Conservation (phyloP, 2,797 vertebrate genomes). For the Liasis olivaceus region DNA sequence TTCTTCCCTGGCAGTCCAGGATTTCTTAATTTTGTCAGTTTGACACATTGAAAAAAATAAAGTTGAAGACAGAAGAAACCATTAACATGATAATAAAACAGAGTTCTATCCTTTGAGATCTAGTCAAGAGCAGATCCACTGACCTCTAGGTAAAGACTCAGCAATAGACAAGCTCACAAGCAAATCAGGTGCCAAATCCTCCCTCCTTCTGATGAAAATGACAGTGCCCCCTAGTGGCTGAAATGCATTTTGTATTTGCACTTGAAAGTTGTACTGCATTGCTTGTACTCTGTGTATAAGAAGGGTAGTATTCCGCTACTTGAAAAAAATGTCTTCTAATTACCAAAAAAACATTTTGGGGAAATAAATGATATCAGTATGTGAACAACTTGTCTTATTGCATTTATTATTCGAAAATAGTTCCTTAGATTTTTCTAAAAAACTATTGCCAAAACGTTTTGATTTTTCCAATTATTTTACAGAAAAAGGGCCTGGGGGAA, state of each 20-base stretch:
- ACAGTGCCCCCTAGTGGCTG: background rate
- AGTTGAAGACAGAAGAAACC: background rate
- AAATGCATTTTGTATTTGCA: background rate
- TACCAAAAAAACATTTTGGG: background rate
- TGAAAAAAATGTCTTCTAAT: background rate
- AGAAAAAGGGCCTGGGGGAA: background rate
- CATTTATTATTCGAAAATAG: background rate
- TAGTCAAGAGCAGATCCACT: background rate
- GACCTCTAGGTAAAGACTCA: background rate
- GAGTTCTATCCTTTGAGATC: background rate
- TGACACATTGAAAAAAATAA: background rate
- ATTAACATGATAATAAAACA: background rate
- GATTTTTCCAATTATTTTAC: background rate
- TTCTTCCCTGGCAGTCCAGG: background rate
- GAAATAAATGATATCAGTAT: background rate
- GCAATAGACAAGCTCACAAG: background rate
- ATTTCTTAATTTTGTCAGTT: background rate
- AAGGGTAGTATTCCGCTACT: background rate
- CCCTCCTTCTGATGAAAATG: background rate
- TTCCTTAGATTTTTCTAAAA: background rate
- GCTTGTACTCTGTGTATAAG: background rate
- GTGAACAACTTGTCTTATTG: background rate
- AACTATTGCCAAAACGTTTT: background rate
- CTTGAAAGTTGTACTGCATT: background rate
- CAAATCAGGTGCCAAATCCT: background rate